Base-by-base conservation (phyloP, 2,113 vertebrate genomes). In the Pavo muticus region DNA sequence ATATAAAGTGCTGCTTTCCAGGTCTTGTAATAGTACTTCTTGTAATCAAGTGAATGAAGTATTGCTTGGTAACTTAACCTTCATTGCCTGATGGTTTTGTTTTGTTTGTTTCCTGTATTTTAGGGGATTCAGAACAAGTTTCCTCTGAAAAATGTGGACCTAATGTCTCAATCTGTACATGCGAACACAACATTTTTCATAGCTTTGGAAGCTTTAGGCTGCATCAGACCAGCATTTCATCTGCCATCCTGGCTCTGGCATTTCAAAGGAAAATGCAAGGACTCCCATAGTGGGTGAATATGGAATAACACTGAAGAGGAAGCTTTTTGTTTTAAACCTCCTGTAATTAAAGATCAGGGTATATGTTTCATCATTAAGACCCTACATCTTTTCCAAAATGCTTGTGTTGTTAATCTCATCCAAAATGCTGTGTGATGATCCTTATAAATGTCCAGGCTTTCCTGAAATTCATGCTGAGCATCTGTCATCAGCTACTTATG, bases 221-320 rank as follows among this genome's bases (percentile, higher is more conserved):
- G 37, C 16, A 20, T 77, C 30, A 75, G 63, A 54, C 8, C 24
- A n/a, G 27, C 13, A 30, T 52, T 85, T 94, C 60, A 23, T 57
- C 21, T 57, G 63, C 52, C 27, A 45, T 63, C 70, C 65, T 50
- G 54, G 52, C 52, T 93, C 72, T 69, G 67, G 42, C 54, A 90
- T 81, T 44, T 79, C 83, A 75, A 92, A 91, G 86, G 73, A 90
- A 96, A 90, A 94, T 94, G 93, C 94, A 94, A 95, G 93, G 95
- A 95, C 74, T 95, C 95, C 1, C 93, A 92, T 94, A 95, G 93
- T 95, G 96, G 96, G 69, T 81, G 67, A 79, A 52, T 82, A 73
- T 23, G 80, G 93, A 90, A 96, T 90, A 87, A 88, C 93, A 78
- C 37, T 93, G 48, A 54, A 24, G n/a, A 81, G 44, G 37, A 84